Evolutionary conservation across 2,113 vertebrate species (phyloP).

Genomic region (Rhinogobius similis): DNA sequence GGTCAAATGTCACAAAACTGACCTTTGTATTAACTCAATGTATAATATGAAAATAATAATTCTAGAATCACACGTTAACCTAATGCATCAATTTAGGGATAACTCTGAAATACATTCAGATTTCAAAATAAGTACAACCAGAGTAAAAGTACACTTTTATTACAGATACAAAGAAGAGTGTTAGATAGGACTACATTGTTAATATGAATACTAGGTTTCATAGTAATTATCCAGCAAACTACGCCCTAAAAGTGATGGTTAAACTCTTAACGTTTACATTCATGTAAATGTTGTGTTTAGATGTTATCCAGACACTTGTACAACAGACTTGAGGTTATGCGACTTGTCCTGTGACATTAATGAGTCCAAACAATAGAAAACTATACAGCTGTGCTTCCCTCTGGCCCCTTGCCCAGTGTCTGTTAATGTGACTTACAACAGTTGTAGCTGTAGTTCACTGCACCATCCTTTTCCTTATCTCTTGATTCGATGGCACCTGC

Average conservation of each 20-base stretch:
- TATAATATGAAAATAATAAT: not conserved
- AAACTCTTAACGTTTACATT: not conserved
- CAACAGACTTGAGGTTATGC: not conserved
- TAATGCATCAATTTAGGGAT: not conserved
- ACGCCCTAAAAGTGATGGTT: not conserved
- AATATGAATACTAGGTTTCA: no score
- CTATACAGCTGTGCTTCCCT: constrained; percentile 1
- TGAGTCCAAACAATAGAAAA: constrained; percentile 21
- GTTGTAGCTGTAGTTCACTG: constrained; percentile 50
- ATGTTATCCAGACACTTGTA: not conserved
- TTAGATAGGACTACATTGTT: no score
- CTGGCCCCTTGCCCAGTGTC: constrained; percentile 34
- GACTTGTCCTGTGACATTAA: not conserved
- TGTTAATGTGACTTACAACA: constrained; percentile 32
- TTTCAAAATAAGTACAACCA: no score
- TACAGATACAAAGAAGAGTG: no score
- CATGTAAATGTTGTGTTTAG: not conserved
- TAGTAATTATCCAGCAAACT: not conserved
- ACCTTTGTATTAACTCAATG: not conserved
- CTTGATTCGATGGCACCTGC: constrained; percentile 18
- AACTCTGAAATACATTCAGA: not conserved
- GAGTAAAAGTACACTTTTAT: no score
- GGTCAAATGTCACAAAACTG: no score
- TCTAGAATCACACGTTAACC: not conserved
- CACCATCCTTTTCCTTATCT: constrained; percentile 19